A percentile compares a stretch with the other conserved stretches of the same genome.
Conservation (phyloP, 2,888 invertebrate genomes). For the Tricholauxania praeusta region DNA sequence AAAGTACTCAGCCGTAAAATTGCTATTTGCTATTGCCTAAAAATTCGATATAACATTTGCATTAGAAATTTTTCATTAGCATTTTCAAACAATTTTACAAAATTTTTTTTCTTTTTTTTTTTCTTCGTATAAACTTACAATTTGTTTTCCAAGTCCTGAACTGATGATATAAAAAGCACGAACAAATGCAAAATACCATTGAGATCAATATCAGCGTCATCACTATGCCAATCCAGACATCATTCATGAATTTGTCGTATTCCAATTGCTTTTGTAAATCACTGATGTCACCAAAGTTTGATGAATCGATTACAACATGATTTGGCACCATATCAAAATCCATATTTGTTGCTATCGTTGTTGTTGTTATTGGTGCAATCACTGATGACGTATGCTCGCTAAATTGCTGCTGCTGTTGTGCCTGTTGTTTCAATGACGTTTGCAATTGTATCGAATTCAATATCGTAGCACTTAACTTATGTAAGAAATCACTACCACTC, state of each 20-base stretch:
- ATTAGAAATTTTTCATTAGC: too few relatives aligned
- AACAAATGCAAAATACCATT: constrained; percentile 75
- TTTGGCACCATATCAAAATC: constrained; percentile 56
- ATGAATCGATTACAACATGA: constrained; percentile 60
- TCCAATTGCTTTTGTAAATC: constrained; percentile 66
- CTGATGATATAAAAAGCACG: constrained; percentile 75
- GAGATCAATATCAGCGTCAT: constrained; percentile 73
- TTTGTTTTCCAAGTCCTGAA: constrained; percentile 75
- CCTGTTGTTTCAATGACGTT: constrained; percentile 28
- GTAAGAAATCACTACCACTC: constrained; percentile 59
- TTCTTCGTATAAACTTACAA: constrained; percentile 68
- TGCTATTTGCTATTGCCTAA: too few relatives aligned
- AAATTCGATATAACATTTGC: too few relatives aligned
- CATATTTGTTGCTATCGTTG: constrained; percentile 44
- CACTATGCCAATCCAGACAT: constrained; percentile 75
- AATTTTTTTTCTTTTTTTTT: too few relatives aligned
- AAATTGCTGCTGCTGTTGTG: constrained; percentile 3
- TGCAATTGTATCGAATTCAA: constrained; percentile 60
- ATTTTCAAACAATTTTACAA: too few relatives aligned
- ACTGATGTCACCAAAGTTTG: constrained; percentile 54
- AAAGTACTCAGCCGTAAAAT: too few relatives aligned
- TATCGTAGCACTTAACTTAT: constrained; percentile 62
- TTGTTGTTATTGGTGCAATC: background rate
- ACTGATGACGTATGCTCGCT: background rate
- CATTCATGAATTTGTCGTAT: constrained; percentile 74